Conservation (phyloP, 30 jellyfish, hydroid and myxozoan genomes). For the Haliclystus octoradiatus region DNA sequence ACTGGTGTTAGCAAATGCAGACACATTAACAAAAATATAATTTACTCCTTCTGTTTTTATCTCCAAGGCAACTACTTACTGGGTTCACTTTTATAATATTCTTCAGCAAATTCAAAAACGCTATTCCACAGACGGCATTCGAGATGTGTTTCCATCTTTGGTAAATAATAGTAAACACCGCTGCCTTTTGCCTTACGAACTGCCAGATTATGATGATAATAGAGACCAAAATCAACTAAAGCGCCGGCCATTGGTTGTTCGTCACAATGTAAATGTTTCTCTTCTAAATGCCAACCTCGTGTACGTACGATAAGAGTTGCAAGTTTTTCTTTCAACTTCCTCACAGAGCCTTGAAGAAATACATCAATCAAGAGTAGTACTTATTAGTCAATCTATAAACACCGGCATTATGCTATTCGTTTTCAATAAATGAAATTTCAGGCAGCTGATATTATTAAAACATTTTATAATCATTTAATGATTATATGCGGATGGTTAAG, state of each 20-base stretch:
- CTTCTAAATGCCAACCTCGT: slow-evolving; percentile 99
- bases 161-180: slow-evolving; percentile 69
- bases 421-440: too few species aligned
- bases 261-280: slow-evolving; percentile 57
- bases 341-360: slow-evolving; percentile 35
- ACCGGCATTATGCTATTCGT: too few species aligned
- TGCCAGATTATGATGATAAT: slow-evolving; percentile 51
- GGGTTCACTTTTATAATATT: slow-evolving; percentile 7
- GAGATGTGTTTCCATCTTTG: slow-evolving; percentile 74
- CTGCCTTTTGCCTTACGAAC: slow-evolving; percentile 57
- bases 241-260: slow-evolving; percentile 76
- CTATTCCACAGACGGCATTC: slow-evolving; percentile 92
- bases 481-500: too few species aligned
- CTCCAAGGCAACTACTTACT: too few species aligned
- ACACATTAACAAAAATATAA: too few species aligned
- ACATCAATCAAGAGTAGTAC: too few species aligned
- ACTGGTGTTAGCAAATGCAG: too few species aligned
- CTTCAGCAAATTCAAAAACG: slow-evolving; percentile 72
- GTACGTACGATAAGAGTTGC: slow-evolving; percentile 72
- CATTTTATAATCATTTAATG: too few species aligned
- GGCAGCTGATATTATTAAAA: too few species aligned
- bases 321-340: slow-evolving; percentile 61
- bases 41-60: too few species aligned
- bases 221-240: slow-evolving; percentile 70
- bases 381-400: too few species aligned